phyloP scores from a whole-genome alignment of 1,140 invertebrate species.

The Saccostrea cuccullata region DNA sequence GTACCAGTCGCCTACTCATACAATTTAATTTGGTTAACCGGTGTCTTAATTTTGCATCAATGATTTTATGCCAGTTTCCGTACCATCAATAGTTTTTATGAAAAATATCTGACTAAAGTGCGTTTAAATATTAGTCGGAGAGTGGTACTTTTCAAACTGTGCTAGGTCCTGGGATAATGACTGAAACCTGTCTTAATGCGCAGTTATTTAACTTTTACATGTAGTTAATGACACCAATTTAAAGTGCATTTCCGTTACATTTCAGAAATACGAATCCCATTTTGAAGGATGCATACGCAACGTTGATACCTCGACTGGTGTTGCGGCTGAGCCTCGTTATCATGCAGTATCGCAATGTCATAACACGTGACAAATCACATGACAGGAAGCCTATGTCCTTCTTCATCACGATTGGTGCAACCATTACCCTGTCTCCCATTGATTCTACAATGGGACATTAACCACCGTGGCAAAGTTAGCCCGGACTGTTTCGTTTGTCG shows the following conservation, averaged over 20 bases:
- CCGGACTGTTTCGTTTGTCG: slow-evolving; percentile 2
- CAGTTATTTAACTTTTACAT: no score
- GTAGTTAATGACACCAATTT: background rate
- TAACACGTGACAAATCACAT: slow-evolving; percentile 22
- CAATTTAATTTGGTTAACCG: background rate
- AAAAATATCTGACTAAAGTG: background rate
- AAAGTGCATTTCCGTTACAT: background rate
- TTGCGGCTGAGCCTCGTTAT: slow-evolving; percentile 8
- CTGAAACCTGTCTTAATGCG: no score
- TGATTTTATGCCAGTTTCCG: background rate
- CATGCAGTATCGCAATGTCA: slow-evolving; percentile 21
- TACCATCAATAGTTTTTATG: background rate
- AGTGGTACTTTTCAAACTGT: no score
- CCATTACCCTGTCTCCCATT: background rate
- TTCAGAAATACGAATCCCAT: slow-evolving; percentile 12
- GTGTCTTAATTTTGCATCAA: background rate
- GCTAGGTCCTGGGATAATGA: no score
- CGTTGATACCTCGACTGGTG: slow-evolving; percentile 4
- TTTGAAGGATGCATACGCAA: slow-evolving; percentile 29
- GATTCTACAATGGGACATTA: background rate
- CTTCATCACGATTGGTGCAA: slow-evolving; percentile 14
- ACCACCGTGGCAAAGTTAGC: slow-evolving; percentile 1
- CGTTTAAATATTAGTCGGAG: background rate
- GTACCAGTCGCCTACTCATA: background rate
- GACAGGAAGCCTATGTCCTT: slow-evolving; percentile 14